A percentile compares a stretch with the other conserved stretches of the same genome.
Evolutionary conservation across 2,113 vertebrate genomes (phyloP).

Genomic region (Hystrix cristata): DNA sequence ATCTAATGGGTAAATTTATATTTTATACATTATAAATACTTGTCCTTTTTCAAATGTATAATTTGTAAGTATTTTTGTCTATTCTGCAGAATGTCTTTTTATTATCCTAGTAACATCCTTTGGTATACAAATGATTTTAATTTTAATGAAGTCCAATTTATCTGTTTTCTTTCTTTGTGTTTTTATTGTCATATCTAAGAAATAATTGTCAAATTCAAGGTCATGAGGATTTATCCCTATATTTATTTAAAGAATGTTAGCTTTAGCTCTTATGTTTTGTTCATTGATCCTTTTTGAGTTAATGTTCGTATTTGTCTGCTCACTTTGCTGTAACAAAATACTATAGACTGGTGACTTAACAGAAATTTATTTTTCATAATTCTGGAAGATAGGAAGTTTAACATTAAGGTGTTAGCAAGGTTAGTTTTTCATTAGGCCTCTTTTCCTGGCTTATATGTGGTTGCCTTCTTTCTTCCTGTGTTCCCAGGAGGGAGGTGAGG

Average conservation of each 20-base stretch:
- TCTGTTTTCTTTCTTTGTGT: background rate
- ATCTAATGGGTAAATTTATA: background rate
- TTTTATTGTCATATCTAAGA: constrained; percentile 25
- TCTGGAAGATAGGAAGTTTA: background rate
- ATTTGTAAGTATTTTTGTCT: background rate
- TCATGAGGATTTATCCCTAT: background rate
- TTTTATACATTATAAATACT: background rate
- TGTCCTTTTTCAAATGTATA: background rate
- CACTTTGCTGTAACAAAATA: background rate
- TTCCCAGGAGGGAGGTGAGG: background rate
- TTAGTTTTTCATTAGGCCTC: background rate
- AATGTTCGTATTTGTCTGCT: background rate
- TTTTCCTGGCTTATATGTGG: background rate
- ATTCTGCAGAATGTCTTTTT: background rate
- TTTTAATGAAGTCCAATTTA: background rate
- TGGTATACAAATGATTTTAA: background rate
- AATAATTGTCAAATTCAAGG: background rate
- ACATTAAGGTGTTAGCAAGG: background rate
- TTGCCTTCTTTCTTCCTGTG: background rate
- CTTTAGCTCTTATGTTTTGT: background rate
- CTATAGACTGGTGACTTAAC: background rate
- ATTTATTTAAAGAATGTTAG: background rate
- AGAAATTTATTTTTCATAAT: constrained; percentile 29
- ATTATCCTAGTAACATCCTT: background rate
- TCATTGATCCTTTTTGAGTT: constrained; percentile 1